Evolutionary conservation across 2,113 vertebrate species (phyloP), one percentile per base, ranked within the genome.

Genomic region (Brachirus orientalis): DNA sequence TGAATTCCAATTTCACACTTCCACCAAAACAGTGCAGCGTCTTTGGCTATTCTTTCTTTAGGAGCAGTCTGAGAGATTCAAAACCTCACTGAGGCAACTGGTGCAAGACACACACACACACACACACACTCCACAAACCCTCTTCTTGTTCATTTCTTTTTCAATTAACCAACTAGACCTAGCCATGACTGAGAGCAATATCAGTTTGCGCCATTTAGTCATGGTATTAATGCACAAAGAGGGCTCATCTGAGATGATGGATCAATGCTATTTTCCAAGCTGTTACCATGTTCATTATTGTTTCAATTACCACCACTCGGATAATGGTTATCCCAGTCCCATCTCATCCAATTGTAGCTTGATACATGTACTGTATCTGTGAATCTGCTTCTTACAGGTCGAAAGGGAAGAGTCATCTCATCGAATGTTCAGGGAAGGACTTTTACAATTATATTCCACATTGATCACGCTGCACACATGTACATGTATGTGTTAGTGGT

Each of bases 191-290:
- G 52, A 74, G 65, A 82, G 81, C 79, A 85, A 86, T 80, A 82
- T 75, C 79, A 38, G 60, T 82, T 86, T 85, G 81, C 63, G 8
- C 68, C 69, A 77, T 82, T 88, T 85, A 87, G 82, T 74, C 72
- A 72, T 68, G 75, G 73, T 66, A 81, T 84, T 84, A 86, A 80
- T 75, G 72, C 72, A 80, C 72, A 82, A 75, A 84, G 72, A 64
- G 62, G 46, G 77, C 81, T 83, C 84, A 74, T 89, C 81, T 83
- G 62, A 69, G 66, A 84, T 83, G 86, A 89, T 82, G 82, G 82
- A 90, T 90, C 87, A 84, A 87, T 86, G 83, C 82, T 79, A 79
- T 82, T 85, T 86, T 82, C 85, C 70, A 55, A 88, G 82, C 87
- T 80, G 82, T 66, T 82, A 82, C 53, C 63, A 72, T 84, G 75